Evolutionary conservation across 92 coral and sea anemone genomes (phyloP).

Genomic region (Galaxea fascicularis): DNA sequence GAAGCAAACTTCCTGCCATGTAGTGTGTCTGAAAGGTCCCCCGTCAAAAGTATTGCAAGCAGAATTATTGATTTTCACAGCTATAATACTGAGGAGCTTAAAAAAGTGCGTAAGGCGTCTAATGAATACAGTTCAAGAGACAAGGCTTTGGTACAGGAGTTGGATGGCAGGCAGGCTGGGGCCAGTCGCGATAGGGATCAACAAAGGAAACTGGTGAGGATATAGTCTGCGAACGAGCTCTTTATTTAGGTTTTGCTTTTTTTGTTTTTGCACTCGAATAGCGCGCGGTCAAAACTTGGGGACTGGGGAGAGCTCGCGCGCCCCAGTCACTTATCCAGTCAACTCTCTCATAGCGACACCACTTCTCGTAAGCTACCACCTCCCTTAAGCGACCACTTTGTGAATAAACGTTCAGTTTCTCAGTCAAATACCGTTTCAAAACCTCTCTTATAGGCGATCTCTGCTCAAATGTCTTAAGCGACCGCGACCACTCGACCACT

Average conservation of each 20-base stretch:
- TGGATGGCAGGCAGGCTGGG: neutral
- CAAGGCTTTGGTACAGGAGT: neutral
- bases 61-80: constrained; percentile 36
- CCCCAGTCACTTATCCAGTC: no score
- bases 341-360: no score
- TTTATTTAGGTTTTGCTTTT: neutral
- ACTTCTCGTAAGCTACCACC: no score
- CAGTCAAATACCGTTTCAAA: no score
- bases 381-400: no score
- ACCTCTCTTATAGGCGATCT: no score
- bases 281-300: neutral
- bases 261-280: no score
- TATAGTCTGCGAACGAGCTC: neutral
- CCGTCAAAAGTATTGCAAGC: constrained; percentile 48
- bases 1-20: neutral
- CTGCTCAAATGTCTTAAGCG: no score
- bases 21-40: neutral
- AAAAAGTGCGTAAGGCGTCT: constrained; percentile 25
- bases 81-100: constrained; percentile 4
- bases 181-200: constrained; percentile 34
- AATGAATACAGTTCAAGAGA: neutral
- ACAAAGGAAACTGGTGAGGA: constrained; percentile 30
- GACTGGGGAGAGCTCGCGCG: no score
- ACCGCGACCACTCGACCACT: no score
- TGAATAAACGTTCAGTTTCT: no score